Conservation (phyloP, 1,140 invertebrate genomes). For the Atopsyche davidsoni region DNA sequence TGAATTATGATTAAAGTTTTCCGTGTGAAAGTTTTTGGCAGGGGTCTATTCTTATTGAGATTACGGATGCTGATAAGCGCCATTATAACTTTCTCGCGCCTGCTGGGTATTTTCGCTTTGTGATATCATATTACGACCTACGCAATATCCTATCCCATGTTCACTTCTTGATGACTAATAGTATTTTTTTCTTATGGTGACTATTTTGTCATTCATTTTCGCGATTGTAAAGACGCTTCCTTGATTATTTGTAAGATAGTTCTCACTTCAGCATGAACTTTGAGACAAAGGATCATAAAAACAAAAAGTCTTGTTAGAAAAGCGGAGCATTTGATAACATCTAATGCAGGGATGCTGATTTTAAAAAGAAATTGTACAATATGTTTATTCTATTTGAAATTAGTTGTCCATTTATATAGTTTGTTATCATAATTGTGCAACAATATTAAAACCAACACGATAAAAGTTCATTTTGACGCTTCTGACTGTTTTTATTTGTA, state of each 20-base stretch:
- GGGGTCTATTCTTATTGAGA: slow-evolving; percentile 46
- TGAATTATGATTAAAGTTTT: slow-evolving; percentile 27
- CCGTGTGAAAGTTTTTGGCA: slow-evolving; percentile 46
- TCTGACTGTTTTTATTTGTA: too few species aligned
- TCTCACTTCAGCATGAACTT: slow-evolving; percentile 11
- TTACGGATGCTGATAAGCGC: slow-evolving; percentile 47
- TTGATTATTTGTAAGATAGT: slow-evolving; percentile 7
- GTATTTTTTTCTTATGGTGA: slow-evolving; percentile 15
- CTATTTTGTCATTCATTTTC: slow-evolving; percentile 13
- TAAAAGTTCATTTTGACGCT: too few species aligned
- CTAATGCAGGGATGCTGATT: too few species aligned
- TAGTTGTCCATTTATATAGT: too few species aligned
- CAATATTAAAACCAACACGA: too few species aligned
- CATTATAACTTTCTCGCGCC: slow-evolving; percentile 51
- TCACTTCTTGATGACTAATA: slow-evolving; percentile 44
- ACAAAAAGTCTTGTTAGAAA: too few species aligned
- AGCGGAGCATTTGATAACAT: too few species aligned
- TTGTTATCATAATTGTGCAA: too few species aligned
- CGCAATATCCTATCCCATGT: slow-evolving; percentile 34
- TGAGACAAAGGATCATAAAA: slow-evolving; percentile 20
- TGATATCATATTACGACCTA: slow-evolving; percentile 52
- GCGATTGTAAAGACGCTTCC: slow-evolving; percentile 1
- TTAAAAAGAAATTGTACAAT: too few species aligned
- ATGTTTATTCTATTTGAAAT: too few species aligned
- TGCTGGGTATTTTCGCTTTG: slow-evolving; percentile 52